Conservation (phyloP, 2,888 invertebrate species). For the Drosophila crucigera region DNA sequence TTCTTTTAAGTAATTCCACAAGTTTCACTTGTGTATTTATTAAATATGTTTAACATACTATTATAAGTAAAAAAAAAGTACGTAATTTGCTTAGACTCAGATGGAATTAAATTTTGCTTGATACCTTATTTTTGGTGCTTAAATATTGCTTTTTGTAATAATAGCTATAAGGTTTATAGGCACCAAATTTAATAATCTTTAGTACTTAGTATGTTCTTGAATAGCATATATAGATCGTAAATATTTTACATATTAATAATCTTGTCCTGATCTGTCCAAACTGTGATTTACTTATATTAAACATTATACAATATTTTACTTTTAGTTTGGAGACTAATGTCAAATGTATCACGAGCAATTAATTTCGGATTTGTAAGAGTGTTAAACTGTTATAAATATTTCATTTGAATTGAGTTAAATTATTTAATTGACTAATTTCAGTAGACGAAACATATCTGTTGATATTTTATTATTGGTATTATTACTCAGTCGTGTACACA, state of each 20-base stretch:
- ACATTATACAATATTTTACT: conserved; percentile 36
- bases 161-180: background rate
- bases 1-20: background rate
- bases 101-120: conserved; percentile 9
- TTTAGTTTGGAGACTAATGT: conserved; percentile 3
- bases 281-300: background rate
- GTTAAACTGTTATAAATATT: background rate
- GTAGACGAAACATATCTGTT: background rate
- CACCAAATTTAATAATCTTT: too few species aligned
- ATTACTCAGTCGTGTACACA: too few species aligned
- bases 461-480: background rate
- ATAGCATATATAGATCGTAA: too few species aligned
- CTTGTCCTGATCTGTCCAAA: too few species aligned
- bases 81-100: conserved; percentile 25
- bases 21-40: background rate
- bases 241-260: too few species aligned
- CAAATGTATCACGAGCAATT: background rate
- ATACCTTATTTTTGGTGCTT: background rate
- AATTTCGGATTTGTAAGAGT: background rate
- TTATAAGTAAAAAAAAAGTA: background rate
- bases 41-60: background rate
- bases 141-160: background rate
- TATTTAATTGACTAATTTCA: background rate
- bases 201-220: too few species aligned
- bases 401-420: background rate